Base-by-base conservation (phyloP, 1,140 invertebrate species). In the Drosophila melanica region DNA sequence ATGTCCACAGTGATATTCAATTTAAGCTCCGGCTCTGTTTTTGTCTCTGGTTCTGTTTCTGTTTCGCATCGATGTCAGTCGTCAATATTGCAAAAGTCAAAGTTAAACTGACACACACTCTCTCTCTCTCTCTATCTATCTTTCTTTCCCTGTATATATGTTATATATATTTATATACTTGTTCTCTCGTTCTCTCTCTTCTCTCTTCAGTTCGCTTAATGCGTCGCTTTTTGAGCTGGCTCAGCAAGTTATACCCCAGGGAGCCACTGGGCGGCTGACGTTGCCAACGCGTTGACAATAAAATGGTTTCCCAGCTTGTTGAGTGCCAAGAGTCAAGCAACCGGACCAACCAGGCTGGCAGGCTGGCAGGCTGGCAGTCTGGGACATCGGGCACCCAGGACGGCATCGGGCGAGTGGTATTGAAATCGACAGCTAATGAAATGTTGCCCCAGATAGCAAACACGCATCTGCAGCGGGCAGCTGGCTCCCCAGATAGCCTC, bases 401-500 rank as follows among this genome's bases (percentile, higher is more conserved):
- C 37, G 30, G 33, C 59, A 47, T 57, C 12, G 23, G 47, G 14
- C 39, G 42, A 50, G 27, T 37, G 55, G 70, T 69, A 60, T 68
- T 62, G 70, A 69, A 62, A 55, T 68, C 70, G 70, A 73, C 70
- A 73, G 70, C 70, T 73, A 73, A 73, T 73, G 70, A 73, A 73
- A 73, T 73, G 55, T 60, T 58, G 54, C 70, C 39, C 48, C 48
- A 45, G 55, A 59, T 58, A 53, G 45, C 45, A 44, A 23, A 60
- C 23, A 59, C 30, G 55, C 66, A 23, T 58, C 35, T 59, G 65
- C 54, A 66, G 30, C 20, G 33, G 44, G 16, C 45, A 47, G 37
- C 47, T 50, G 37, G 37, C 47, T 50, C 9, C 11, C 30, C 42
- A 23, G 42, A 33, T 14, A n/a, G 47, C 51, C 53, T 54, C 30